Conservation (phyloP, 2,797 vertebrate genomes). For the Epinephelus awoara region DNA sequence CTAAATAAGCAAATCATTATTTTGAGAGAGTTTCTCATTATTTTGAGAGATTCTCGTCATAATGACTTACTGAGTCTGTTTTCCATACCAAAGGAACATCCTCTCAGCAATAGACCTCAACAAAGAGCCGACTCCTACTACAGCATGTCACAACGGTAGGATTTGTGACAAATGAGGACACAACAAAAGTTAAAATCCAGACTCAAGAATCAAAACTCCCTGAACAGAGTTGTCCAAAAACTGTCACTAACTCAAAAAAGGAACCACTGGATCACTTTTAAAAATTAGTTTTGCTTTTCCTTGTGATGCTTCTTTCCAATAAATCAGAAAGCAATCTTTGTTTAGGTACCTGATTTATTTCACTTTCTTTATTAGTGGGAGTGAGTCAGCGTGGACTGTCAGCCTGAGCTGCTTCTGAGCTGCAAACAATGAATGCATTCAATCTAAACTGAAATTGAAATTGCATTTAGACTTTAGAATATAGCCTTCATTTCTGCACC, state of each 20-base stretch:
- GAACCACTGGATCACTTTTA: slow-evolving; percentile 1
- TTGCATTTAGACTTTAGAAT: slow-evolving; percentile 19
- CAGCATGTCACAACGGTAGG: background rate
- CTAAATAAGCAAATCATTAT: too few species aligned
- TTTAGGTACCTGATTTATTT: background rate
- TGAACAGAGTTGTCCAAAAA: background rate
- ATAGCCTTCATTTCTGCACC: slow-evolving; percentile 1
- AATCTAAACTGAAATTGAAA: slow-evolving; percentile 32
- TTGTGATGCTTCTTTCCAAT: background rate
- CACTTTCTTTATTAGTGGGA: background rate
- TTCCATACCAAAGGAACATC: too few species aligned
- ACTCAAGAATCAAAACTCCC: background rate
- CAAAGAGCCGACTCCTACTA: background rate
- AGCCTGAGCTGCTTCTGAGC: slow-evolving; percentile 8
- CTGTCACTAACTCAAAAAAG: background rate
- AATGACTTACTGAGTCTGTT: too few species aligned
- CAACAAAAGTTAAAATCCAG: background rate
- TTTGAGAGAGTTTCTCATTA: too few species aligned
- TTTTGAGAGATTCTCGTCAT: too few species aligned
- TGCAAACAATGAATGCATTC: slow-evolving; percentile 16
- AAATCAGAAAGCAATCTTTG: slow-evolving; percentile 2
- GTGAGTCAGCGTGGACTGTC: background rate
- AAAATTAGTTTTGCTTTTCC: background rate
- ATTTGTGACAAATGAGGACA: background rate
- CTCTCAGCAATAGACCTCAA: background rate